Evolutionary conservation across 2,113 vertebrate genomes (phyloP).

Genomic region (Boleophthalmus pectinirostris): DNA sequence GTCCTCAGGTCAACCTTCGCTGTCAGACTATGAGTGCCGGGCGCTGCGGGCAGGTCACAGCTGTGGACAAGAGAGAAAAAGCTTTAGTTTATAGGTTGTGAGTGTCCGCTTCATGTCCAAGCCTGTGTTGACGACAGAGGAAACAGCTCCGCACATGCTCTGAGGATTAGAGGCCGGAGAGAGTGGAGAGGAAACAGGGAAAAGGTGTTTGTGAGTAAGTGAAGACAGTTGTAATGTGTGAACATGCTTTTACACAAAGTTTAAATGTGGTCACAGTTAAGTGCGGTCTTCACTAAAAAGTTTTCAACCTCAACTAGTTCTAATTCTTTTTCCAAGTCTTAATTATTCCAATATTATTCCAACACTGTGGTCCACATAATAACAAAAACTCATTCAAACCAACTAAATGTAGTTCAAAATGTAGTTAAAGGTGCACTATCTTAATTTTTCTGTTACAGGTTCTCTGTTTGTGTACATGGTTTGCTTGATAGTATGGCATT

Average conservation of each 20-base stretch:
- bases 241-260: slow-evolving; percentile 17
- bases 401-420: no score
- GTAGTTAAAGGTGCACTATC: not conserved
- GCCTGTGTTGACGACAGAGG: slow-evolving; percentile 10
- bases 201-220: slow-evolving; percentile 9
- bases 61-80: slow-evolving; percentile 53
- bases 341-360: not conserved
- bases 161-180: slow-evolving; percentile 32
- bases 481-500: no score
- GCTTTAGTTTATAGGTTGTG: not conserved
- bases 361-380: not conserved
- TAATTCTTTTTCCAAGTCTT: not conserved
- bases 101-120: not conserved
- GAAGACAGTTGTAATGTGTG: slow-evolving; percentile 26
- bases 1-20: slow-evolving; percentile 50
- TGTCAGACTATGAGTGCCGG: slow-evolving; percentile 37
- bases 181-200: slow-evolving; percentile 28
- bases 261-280: slow-evolving; percentile 26
- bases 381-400: not conserved
- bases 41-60: slow-evolving; percentile 65
- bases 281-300: slow-evolving; percentile 3
- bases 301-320: not conserved
- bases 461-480: no score
- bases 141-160: slow-evolving; percentile 24
- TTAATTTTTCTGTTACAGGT: not conserved